These are phyloP conservation scores for Axinella damicornis DNA, from an alignment of 37 sponge, comb jelly and placozoan genomes.

Conservation along the genomic window DNA sequence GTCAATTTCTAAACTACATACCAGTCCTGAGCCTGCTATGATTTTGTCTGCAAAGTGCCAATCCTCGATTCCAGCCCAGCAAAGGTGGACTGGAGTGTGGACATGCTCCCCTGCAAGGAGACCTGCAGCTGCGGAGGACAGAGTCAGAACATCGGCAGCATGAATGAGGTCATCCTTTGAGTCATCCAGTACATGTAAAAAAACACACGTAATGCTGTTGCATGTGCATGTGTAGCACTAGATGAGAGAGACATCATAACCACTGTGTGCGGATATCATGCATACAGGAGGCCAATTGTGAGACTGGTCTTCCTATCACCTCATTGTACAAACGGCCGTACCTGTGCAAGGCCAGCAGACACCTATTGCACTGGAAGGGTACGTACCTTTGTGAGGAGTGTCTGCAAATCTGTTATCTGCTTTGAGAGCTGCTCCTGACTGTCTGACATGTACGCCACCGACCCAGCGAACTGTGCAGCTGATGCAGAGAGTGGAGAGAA, in stretches of 20 bases:
- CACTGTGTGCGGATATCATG: not conserved
- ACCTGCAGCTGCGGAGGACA: slow-evolving; percentile 23
- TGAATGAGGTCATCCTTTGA: no score
- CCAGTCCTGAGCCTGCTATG: not conserved
- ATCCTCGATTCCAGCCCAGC: slow-evolving; percentile 48
- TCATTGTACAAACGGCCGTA: no score
- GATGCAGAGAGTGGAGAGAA: not conserved
- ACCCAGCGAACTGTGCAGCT: slow-evolving; percentile 66
- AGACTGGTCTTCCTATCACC: no score
- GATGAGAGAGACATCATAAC: not conserved
- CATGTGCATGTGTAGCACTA: no score
- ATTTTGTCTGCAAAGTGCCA: slow-evolving; percentile 16
- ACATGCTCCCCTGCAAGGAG: slow-evolving; percentile 46
- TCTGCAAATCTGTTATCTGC: slow-evolving; percentile 19
- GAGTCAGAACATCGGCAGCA: no score
- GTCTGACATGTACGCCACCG: slow-evolving; percentile 54
- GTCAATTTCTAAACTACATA: no score
- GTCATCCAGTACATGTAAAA: no score
- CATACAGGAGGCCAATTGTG: no score
- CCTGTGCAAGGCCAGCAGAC: no score
- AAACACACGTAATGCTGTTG: no score
- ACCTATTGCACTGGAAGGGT: no score
- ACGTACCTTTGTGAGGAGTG: slow-evolving; percentile 46
- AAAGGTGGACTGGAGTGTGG: slow-evolving; percentile 50
- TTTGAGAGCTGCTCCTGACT: slow-evolving; percentile 41